Evolutionary conservation across 2,113 vertebrate genomes (phyloP).

Genomic region (Smithornis capensis): DNA sequence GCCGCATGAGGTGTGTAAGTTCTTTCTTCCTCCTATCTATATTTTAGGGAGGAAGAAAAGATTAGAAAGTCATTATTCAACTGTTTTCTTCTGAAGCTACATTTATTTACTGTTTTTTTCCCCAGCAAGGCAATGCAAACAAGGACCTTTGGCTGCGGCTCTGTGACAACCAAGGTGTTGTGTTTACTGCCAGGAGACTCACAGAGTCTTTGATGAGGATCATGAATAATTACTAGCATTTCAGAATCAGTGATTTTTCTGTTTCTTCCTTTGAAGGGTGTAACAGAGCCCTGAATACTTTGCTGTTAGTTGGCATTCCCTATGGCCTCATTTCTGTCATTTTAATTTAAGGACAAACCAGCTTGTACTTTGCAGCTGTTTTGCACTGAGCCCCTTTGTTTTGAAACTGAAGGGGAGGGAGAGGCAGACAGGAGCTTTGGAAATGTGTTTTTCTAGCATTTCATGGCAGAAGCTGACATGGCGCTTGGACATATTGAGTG

Average conservation of each 20-base stretch:
- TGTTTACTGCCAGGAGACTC: background rate
- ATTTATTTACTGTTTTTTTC: background rate
- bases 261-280: background rate
- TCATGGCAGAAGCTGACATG: background rate
- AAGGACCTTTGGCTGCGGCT: background rate
- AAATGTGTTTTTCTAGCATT: background rate
- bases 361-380: background rate
- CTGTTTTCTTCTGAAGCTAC: background rate
- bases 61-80: background rate
- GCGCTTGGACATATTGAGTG: background rate
- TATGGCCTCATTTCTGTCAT: background rate
- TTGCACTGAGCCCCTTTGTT: background rate
- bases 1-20: background rate
- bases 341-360: background rate
- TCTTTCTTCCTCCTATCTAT: background rate
- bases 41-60: background rate
- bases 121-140: background rate
- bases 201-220: background rate
- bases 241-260: slow-evolving; percentile 15
- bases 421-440: background rate
- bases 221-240: slow-evolving; percentile 37
- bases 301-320: background rate
- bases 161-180: background rate
- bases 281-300: background rate
- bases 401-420: background rate